Evolutionary conservation across 53 echinoderm and acorn worm genomes (phyloP).

Genomic region (Luidia sarsii): DNA sequence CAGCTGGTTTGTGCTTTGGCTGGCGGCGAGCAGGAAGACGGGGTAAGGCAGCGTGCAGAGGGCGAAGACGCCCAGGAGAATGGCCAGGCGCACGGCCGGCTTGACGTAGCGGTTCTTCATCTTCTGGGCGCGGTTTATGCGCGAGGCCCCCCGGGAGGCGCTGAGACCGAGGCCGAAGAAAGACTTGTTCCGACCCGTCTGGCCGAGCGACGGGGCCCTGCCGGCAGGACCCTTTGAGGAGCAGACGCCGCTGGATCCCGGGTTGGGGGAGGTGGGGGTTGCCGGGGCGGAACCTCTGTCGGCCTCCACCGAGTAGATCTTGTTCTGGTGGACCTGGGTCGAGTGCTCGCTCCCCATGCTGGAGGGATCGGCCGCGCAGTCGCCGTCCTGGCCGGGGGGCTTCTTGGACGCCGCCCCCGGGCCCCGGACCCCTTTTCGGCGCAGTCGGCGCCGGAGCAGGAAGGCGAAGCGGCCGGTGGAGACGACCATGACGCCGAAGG

Average conservation of each 20-base stretch:
- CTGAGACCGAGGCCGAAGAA: conserved; percentile 35
- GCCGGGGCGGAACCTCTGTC: background rate
- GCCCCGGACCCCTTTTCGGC: background rate
- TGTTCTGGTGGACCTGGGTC: conserved; percentile 9
- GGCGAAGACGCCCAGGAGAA: conserved; percentile 39
- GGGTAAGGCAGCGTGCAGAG: conserved; percentile 53
- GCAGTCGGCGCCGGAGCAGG: conserved; percentile 47
- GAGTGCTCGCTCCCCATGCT: conserved; percentile 2
- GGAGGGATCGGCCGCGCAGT: conserved; percentile 2
- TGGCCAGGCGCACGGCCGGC: conserved; percentile 36
- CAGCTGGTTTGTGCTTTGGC: background rate
- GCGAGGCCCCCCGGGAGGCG: conserved; percentile 14
- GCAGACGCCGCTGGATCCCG: background rate
- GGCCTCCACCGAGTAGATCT: background rate
- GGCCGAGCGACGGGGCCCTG: conserved; percentile 18
- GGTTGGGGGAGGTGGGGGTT: background rate
- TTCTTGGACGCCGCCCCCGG: background rate
- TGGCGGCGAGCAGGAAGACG: conserved; percentile 19
- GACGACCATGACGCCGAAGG: conserved; percentile 26
- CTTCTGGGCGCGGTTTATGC: background rate
- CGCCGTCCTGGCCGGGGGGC: background rate
- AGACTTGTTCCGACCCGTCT: conserved; percentile 27
- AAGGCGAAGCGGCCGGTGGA: conserved; percentile 16
- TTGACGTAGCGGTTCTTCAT: conserved; percentile 55
- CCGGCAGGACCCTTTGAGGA: background rate